Percentiles rank a stretch among this genome's conserved stretches.
Evolutionary conservation across 2,113 vertebrate genomes (phyloP).

Genomic region (Trematomus loennbergii): DNA sequence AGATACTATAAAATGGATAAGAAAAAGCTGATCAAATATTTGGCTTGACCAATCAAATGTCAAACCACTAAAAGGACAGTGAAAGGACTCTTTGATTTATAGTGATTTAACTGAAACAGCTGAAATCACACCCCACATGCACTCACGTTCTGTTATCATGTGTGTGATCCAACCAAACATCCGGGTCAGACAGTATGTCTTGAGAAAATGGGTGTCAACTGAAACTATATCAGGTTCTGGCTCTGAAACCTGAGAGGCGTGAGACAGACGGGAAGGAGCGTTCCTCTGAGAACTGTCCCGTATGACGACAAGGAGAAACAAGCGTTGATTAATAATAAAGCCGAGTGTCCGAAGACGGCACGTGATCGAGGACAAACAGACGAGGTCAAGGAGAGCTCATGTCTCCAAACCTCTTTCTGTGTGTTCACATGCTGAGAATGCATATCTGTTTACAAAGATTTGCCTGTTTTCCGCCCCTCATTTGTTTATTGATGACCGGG

Average conservation of each 20-base stretch:
- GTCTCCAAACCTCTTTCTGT: not conserved
- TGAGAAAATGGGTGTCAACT: constrained; percentile 19
- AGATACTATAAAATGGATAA: too few relatives aligned
- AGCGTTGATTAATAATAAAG: constrained; percentile 50
- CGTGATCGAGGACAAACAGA: not conserved
- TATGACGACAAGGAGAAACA: not conserved
- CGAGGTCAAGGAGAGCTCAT: constrained; percentile 27
- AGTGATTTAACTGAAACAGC: too few relatives aligned
- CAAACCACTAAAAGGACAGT: too few relatives aligned
- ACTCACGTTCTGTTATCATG: too few relatives aligned
- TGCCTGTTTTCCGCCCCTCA: not conserved
- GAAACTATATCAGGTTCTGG: constrained; percentile 27
- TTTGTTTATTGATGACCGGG: not conserved
- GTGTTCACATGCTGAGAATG: not conserved
- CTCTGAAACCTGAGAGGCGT: constrained; percentile 64
- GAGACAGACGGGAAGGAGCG: constrained; percentile 36
- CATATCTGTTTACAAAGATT: too few relatives aligned
- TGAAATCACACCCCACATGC: too few relatives aligned
- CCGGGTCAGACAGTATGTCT: not conserved
- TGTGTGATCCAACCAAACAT: not conserved
- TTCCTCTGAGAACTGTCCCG: constrained; percentile 28
- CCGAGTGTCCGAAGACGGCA: not conserved
- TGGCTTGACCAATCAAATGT: too few relatives aligned
- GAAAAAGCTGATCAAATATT: too few relatives aligned
- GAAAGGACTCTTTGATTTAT: too few relatives aligned